A percentile compares a stretch with the other conserved stretches of the same genome.
Evolutionary conservation across 2,888 invertebrate species (phyloP).

Genomic region (Blastobasis lacticolella): DNA sequence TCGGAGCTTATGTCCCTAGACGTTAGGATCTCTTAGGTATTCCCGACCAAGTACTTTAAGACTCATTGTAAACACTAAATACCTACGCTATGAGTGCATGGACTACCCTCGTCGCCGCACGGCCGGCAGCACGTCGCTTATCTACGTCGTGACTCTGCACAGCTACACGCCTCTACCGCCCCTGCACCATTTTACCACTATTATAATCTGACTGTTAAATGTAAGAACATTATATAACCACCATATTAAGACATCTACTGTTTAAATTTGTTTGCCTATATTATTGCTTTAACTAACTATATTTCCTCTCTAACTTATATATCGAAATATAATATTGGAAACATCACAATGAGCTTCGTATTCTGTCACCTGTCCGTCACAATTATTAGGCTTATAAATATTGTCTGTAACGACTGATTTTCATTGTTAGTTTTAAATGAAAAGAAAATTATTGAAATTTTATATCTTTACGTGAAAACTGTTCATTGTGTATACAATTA

Average conservation of each 20-base stretch:
- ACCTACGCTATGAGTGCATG: constrained; percentile 13
- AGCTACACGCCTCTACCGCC: too few species aligned
- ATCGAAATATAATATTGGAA: not conserved
- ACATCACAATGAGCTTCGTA: not conserved
- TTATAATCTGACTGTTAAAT: too few species aligned
- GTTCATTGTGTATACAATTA: constrained; percentile 49
- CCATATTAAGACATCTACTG: too few species aligned
- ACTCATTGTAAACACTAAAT: constrained; percentile 36
- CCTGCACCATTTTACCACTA: too few species aligned
- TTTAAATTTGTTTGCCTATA: not conserved
- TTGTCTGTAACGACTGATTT: constrained; percentile 67
- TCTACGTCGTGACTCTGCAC: too few species aligned
- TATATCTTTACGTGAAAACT: constrained; percentile 45
- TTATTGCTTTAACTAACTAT: constrained; percentile 10
- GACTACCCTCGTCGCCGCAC: too few species aligned
- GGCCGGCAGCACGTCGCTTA: too few species aligned
- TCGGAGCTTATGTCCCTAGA: constrained; percentile 69
- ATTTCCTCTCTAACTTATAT: not conserved
- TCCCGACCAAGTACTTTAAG: constrained; percentile 72
- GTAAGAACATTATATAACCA: too few species aligned
- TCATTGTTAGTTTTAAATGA: constrained; percentile 49
- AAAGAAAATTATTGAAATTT: constrained; percentile 38
- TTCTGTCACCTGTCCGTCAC: constrained; percentile 24
- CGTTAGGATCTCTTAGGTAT: constrained; percentile 64
- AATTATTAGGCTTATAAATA: constrained; percentile 13